These are phyloP conservation scores for Anadara kagoshimensis DNA, from an alignment of 1,140 invertebrate species.

Conservation along the genomic window DNA sequence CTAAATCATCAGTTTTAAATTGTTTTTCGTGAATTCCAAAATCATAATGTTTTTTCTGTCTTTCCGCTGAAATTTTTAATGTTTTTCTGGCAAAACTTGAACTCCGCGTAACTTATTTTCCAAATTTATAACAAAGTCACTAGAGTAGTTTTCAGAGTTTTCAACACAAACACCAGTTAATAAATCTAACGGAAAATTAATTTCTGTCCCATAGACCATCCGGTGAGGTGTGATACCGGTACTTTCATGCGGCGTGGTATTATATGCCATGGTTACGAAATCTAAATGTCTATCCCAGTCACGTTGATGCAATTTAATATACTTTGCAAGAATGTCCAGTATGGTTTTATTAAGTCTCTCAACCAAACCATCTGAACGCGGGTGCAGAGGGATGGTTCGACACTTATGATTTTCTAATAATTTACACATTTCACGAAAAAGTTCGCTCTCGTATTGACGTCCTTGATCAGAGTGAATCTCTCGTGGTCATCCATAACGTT, in stretches of 20 bases:
- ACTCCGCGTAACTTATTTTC: too few species aligned
- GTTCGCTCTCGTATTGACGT: slow-evolving; percentile 11
- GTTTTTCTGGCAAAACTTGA: too few species aligned
- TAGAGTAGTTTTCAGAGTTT: too few species aligned
- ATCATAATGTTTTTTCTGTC: too few species aligned
- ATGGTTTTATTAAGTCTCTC: slow-evolving; percentile 21
- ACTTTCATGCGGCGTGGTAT: slow-evolving; percentile 4
- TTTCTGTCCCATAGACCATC: slow-evolving; percentile 9
- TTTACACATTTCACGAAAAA: slow-evolving; percentile 13
- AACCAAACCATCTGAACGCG: slow-evolving; percentile 22
- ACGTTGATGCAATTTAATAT: slow-evolving; percentile 19
- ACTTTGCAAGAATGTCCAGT: slow-evolving; percentile 20
- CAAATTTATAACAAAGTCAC: too few species aligned
- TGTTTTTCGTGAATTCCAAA: too few species aligned
- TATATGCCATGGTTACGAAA: slow-evolving; percentile 7
- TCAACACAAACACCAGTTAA: too few species aligned
- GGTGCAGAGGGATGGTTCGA: slow-evolving; percentile 18
- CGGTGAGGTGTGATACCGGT: not conserved
- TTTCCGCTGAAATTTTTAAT: too few species aligned
- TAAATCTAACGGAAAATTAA: slow-evolving; percentile 23
- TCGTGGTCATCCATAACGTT: slow-evolving; percentile 9
- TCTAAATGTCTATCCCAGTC: slow-evolving; percentile 34
- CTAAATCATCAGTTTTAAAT: too few species aligned
- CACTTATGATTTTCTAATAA: slow-evolving; percentile 21
- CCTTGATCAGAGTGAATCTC: slow-evolving; percentile 17